These are phyloP conservation scores for Sturnira hondurensis DNA, from an alignment of 2,113 vertebrate genomes.

Conservation along the genomic window DNA sequence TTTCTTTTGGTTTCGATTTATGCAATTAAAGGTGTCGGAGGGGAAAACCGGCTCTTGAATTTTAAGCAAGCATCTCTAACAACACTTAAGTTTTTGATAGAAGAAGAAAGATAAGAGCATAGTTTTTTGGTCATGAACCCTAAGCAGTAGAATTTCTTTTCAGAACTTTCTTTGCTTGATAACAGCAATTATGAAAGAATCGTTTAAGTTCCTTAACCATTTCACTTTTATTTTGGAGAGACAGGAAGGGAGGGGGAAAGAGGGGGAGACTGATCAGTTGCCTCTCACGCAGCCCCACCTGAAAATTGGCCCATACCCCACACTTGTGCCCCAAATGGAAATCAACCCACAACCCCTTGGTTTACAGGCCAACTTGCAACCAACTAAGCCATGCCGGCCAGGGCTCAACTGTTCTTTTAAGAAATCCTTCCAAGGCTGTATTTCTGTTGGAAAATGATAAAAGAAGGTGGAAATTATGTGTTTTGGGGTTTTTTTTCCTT, in stretches of 20 bases:
- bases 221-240: background rate
- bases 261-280: too few species aligned
- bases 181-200: background rate
- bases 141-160: background rate
- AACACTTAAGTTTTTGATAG: background rate
- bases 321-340: too few species aligned
- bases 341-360: too few species aligned
- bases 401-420: background rate
- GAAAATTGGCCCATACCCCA: too few species aligned
- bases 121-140: background rate
- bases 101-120: background rate
- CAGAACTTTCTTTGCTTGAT: background rate
- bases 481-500: background rate
- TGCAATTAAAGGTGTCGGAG: background rate
- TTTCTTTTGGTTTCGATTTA: background rate
- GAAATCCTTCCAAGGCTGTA: background rate
- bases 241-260: too few species aligned
- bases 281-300: too few species aligned
- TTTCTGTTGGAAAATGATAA: background rate
- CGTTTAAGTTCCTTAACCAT: background rate
- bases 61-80: background rate
- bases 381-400: too few species aligned
- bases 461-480: accelerated
- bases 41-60: background rate
- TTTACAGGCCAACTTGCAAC: too few species aligned